Conservation (phyloP, 2,113 vertebrate species). For the Anseranas semipalmata region DNA sequence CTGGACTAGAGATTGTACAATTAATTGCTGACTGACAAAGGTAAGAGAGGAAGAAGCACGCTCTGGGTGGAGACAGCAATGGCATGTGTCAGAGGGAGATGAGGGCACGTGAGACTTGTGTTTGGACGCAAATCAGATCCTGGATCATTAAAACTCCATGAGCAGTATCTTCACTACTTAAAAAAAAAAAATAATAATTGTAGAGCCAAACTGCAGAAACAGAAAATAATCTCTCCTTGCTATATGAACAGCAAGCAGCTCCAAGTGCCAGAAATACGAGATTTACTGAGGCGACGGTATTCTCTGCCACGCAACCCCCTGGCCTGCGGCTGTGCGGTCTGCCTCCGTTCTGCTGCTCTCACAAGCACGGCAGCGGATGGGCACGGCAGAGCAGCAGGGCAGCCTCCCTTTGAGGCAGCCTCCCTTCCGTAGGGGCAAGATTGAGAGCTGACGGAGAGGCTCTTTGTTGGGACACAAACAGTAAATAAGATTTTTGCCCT, state of each 20-base stretch:
- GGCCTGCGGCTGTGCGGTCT: not conserved
- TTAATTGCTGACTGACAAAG: not conserved
- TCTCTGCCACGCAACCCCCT: not conserved
- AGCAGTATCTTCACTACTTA: not conserved
- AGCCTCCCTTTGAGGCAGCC: not conserved
- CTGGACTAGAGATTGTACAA: not conserved
- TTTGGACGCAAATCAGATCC: not conserved
- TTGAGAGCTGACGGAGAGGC: not conserved
- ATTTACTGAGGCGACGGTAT: not conserved
- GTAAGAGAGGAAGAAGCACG: not conserved
- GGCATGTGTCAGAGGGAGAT: not conserved
- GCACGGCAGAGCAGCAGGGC: not conserved
- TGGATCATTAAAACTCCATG: not conserved
- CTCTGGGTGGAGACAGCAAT: not conserved
- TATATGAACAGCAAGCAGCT: not conserved
- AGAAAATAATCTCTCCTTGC: not conserved
- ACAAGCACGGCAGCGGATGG: rapidly evolving
- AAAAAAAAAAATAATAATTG: not conserved
- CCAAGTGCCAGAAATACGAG: not conserved
- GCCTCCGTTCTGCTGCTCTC: not conserved
- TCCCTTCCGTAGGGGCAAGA: not conserved
- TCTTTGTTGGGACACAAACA: not conserved
- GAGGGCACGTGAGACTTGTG: not conserved
- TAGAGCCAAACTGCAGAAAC: not conserved
- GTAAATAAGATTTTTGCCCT: not conserved